These are phyloP conservation scores for Xiphias gladius DNA, from an alignment of 2,113 vertebrate genomes.

Conservation along the genomic window DNA sequence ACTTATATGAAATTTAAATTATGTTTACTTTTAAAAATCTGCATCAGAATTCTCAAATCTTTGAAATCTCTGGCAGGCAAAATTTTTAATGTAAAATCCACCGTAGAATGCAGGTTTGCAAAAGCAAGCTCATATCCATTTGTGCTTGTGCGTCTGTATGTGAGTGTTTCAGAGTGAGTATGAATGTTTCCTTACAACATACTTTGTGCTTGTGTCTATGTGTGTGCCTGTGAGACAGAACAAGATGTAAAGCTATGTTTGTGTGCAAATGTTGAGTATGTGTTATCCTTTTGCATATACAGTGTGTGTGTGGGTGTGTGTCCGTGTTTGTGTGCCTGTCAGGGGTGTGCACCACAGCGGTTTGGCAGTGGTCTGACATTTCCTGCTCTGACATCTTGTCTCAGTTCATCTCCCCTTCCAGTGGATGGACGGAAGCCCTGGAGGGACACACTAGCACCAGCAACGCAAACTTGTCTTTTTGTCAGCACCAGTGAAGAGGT, in stretches of 20 bases:
- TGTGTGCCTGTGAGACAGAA: background rate
- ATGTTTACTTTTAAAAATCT: background rate
- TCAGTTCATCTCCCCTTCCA: slow-evolving; percentile 82
- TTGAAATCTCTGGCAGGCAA: background rate
- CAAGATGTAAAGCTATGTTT: slow-evolving; percentile 13
- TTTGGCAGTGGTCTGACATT: slow-evolving; percentile 83
- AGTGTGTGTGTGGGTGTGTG: slow-evolving; percentile 41
- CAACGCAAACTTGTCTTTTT: slow-evolving; percentile 83
- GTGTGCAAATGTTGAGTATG: slow-evolving; percentile 11
- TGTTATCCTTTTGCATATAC: slow-evolving; percentile 27
- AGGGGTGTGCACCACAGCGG: slow-evolving; percentile 70
- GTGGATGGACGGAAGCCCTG: slow-evolving; percentile 81
- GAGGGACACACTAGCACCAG: slow-evolving; percentile 80
- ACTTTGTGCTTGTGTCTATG: slow-evolving; percentile 6
- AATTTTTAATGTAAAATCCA: background rate
- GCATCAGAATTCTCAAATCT: background rate
- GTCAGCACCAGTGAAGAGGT: slow-evolving; percentile 79
- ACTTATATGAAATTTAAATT: background rate
- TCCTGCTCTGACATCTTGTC: slow-evolving; percentile 85
- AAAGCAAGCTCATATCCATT: background rate
- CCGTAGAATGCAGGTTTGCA: background rate
- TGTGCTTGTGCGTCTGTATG: background rate
- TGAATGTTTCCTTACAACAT: slow-evolving; percentile 22
- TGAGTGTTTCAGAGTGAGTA: background rate
- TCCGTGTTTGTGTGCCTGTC: slow-evolving; percentile 63